Evolutionary conservation across 2,797 vertebrate genomes (phyloP).

Genomic region (Cheirogaleus major): DNA sequence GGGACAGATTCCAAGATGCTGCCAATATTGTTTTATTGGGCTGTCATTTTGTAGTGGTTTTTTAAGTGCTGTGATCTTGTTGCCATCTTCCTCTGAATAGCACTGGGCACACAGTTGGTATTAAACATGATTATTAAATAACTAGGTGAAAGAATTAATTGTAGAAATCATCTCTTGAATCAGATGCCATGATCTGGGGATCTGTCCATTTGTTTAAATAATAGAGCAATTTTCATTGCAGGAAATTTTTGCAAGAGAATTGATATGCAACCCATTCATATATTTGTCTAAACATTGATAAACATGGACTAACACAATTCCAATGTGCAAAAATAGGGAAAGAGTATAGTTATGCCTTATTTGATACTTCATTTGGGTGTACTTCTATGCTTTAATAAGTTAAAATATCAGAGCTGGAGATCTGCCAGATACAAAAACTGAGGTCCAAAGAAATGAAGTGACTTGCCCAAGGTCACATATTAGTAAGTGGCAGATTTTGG

Average conservation of each 20-base stretch:
- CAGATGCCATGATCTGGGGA: not conserved
- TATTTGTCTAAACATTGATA: constrained; percentile 13
- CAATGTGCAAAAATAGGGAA: not conserved
- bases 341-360: not conserved
- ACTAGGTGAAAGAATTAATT: not conserved
- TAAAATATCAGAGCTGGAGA: not conserved
- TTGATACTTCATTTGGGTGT: not conserved
- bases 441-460: constrained; percentile 20
- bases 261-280: not conserved
- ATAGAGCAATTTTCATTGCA: not conserved
- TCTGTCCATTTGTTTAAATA: not conserved
- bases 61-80: not conserved
- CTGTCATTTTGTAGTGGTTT: not conserved
- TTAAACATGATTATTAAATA: constrained; percentile 29
- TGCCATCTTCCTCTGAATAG: not conserved
- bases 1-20: not conserved
- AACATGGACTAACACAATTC: not conserved
- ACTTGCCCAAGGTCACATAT: constrained; percentile 14
- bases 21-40: not conserved
- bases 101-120: not conserved
- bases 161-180: constrained; percentile 20
- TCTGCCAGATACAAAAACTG: not conserved
- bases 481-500: not conserved
- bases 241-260: not conserved
- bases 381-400: not conserved